Conservation (phyloP, 2,113 vertebrate species). For the Sapajus apella region DNA sequence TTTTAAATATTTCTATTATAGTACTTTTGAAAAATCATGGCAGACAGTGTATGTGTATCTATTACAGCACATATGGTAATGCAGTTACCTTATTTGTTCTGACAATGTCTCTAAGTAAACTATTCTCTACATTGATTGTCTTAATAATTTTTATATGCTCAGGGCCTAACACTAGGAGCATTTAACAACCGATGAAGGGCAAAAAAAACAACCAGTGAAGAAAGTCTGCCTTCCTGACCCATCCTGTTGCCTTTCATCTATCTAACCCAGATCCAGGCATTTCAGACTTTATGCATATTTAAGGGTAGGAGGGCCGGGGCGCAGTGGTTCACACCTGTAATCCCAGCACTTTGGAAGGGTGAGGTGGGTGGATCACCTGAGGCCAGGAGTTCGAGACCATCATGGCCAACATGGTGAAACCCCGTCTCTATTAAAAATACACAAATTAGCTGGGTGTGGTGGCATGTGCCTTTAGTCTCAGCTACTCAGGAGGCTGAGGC, state of each 20-base stretch:
- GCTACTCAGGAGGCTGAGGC: too few species aligned
- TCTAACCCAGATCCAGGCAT: not conserved
- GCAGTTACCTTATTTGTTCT: not conserved
- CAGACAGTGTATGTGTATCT: not conserved
- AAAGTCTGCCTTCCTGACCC: not conserved
- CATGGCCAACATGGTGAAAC: too few species aligned
- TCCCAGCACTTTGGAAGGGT: too few species aligned
- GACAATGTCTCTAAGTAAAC: not conserved
- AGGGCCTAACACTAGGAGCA: not conserved
- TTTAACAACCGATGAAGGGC: not conserved
- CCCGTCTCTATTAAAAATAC: too few species aligned
- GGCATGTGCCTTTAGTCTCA: too few species aligned
- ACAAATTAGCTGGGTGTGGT: too few species aligned
- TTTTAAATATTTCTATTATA: not conserved
- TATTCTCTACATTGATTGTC: not conserved
- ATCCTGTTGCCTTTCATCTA: not conserved
- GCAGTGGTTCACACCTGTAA: too few species aligned
- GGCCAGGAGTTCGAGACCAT: too few species aligned
- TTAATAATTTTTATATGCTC: not conserved
- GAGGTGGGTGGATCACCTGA: too few species aligned
- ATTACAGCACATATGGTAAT: not conserved
- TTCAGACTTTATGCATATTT: not conserved
- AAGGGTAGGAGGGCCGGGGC: not conserved
- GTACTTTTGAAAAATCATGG: not conserved
- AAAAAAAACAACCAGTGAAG: not conserved